phyloP scores from a whole-genome alignment of 1,140 invertebrate species.

The Caenorhabditis brenneri region DNA sequence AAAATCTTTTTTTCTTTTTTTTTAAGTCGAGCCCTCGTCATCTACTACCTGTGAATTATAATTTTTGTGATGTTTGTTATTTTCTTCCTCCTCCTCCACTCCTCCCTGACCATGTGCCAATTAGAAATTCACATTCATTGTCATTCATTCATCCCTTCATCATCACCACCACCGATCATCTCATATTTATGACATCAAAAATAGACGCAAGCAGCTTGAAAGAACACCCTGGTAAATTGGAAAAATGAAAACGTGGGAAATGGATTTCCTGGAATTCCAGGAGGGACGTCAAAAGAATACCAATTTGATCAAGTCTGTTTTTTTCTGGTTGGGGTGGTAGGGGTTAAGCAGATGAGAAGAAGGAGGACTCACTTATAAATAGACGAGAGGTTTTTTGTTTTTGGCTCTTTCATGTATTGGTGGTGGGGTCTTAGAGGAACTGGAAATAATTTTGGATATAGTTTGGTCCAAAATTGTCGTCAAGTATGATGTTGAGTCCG shows the following conservation, averaged over 20 bases:
- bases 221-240: not conserved
- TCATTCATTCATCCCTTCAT: not conserved
- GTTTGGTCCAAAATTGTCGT: no score
- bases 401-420: no score
- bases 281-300: not conserved
- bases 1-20: no score
- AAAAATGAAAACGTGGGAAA: not conserved
- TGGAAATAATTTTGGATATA: no score
- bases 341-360: no score
- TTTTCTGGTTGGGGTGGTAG: no score
- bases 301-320: not conserved
- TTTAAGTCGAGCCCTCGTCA: no score
- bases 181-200: conserved; percentile 34
- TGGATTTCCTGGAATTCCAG: not conserved
- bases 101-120: not conserved
- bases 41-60: not conserved
- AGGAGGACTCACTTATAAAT: no score
- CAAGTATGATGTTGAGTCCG: no score
- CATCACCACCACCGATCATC: not conserved
- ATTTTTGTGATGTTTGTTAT: conserved; percentile 1
- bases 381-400: no score
- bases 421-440: no score
- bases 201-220: not conserved
- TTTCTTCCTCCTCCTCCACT: not conserved
- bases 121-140: not conserved